These are phyloP conservation scores for Rousettus leschenaultii DNA, from an alignment of 2,113 vertebrate genomes.

Conservation along the genomic window DNA sequence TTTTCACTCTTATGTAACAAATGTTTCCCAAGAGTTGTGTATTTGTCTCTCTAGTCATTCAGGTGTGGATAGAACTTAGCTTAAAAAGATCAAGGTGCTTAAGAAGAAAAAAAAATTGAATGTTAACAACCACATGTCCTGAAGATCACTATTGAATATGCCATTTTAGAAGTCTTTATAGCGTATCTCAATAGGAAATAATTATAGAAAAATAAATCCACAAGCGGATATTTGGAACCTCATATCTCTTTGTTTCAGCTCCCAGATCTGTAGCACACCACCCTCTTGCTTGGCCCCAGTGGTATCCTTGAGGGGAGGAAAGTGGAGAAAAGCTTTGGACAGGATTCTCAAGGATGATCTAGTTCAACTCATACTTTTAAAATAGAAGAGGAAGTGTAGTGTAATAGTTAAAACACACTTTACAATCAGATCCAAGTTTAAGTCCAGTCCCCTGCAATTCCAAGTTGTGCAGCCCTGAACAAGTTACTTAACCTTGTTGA, in stretches of 20 bases:
- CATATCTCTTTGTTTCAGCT: background rate
- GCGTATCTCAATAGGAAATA: background rate
- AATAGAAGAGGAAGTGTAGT: background rate
- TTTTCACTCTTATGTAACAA: background rate
- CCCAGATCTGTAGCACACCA: background rate
- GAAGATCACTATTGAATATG: background rate
- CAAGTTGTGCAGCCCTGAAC: background rate
- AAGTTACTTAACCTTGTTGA: background rate
- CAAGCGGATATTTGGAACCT: background rate
- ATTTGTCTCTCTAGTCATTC: background rate
- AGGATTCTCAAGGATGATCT: background rate
- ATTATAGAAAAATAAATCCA: background rate
- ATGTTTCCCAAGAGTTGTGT: background rate
- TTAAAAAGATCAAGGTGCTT: background rate
- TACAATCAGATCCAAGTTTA: background rate
- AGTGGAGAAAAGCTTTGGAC: background rate
- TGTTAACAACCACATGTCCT: background rate
- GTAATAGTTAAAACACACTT: background rate
- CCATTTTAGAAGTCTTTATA: background rate
- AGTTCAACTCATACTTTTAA: background rate
- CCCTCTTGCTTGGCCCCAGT: background rate
- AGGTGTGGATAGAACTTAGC: conserved; percentile 3
- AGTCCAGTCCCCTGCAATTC: background rate
- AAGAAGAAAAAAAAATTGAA: background rate
- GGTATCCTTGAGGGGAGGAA: background rate